Evolutionary conservation across 2,888 invertebrate species (phyloP), one percentile per base, ranked within the genome.

Genomic region (Brachylomia viminalis): DNA sequence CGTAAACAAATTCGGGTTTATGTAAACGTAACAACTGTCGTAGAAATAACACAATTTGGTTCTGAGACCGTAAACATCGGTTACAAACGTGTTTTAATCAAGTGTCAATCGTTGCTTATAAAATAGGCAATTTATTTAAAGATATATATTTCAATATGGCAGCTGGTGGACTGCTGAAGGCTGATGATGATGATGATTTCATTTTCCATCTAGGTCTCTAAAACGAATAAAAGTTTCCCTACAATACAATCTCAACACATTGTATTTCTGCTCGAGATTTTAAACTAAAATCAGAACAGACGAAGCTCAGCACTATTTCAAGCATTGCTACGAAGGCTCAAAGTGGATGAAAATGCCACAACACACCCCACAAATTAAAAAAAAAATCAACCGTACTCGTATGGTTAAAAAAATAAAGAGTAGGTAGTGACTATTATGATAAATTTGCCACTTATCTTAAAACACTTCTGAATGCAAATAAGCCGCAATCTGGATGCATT

Each of bases 391-490:
- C 83, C 52, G 10, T n/a, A n/a, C n/a, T n/a, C n/a, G n/a, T 87
- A 80, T 5, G 0, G 0, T 0, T 0, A 0, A 8, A 6, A 0
- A 0, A 27, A 78, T 75, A 85, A 71, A 64, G 27, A 11, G 27
- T n/a, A 38, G n/a, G n/a, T 4, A 1, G 6, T 11, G 30, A 69
- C 72, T 6, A 79, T 52, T 64, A 0, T 3, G 23, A 38, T 65
- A 87, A 79, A 52, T 58, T 86, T 79, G 89, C 58, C 78, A 87
- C 83, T 88, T 87, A 86, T 76, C 77, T 87, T 85, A 84, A 89
- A 89, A 90, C 86, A 89, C 84, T 88, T 82, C 66, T 58, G 45
- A 82, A 90, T 88, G 88, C 88, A 90, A 90, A 90, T 89, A 88
- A 83, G 84, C 87, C 86, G 56, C 88, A 87, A 88, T 88, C 88